Percentiles rank a stretch among this genome's conserved stretches.
Evolutionary conservation across 2,797 vertebrate species (phyloP).

Genomic region (Cygnus olor): DNA sequence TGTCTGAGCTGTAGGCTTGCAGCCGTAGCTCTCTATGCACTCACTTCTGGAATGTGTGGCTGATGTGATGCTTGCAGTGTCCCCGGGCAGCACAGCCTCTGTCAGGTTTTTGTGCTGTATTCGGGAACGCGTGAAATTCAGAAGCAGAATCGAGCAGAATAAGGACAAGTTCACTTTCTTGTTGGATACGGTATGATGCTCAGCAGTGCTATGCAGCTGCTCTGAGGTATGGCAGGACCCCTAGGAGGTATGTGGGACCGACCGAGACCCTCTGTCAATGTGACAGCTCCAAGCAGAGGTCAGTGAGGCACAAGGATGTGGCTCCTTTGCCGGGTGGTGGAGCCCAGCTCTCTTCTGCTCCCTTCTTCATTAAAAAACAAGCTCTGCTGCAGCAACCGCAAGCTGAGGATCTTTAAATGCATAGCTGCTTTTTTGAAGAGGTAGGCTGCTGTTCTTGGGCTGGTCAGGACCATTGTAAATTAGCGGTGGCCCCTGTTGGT

Average conservation of each 20-base stretch:
- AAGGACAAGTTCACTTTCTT: neutral
- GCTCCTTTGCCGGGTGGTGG: neutral
- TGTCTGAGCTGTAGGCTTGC: neutral
- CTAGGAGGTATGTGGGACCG: neutral
- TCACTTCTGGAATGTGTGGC: neutral
- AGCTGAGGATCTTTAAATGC: neutral
- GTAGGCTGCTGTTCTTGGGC: neutral
- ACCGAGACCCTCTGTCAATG: neutral
- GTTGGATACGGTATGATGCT: neutral
- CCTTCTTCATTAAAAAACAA: neutral
- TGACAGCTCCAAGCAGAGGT: rapidly evolving
- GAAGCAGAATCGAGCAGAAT: neutral
- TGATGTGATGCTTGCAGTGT: neutral
- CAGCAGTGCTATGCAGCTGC: neutral
- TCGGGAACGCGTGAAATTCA: neutral
- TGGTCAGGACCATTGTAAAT: neutral
- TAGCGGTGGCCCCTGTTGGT: rapidly evolving
- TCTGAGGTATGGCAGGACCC: neutral
- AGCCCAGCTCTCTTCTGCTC: neutral
- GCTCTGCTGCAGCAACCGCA: neutral
- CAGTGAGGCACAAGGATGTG: neutral
- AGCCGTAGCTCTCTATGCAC: neutral
- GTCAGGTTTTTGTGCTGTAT: neutral
- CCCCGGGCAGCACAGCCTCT: neutral
- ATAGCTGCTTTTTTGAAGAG: neutral